Evolutionary conservation across 37 sponge, comb jelly and placozoan genomes (phyloP).

Genomic region (Hormiphora californensis): DNA sequence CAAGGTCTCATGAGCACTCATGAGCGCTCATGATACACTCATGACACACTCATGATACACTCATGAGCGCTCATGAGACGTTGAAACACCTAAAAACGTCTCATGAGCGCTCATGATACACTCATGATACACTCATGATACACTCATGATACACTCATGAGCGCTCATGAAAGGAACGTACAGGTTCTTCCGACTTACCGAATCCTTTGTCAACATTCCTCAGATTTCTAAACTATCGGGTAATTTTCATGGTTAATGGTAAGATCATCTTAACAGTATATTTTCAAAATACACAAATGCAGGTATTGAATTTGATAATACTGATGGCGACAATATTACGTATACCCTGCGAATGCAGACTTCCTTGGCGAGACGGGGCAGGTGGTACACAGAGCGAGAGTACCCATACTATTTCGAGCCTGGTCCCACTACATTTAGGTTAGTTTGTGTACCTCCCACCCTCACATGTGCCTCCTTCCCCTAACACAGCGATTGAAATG

Average conservation of each 20-base stretch:
- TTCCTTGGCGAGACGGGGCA: not conserved
- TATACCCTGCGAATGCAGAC: constrained; percentile 41
- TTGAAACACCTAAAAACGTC: no score
- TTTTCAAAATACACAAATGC: not conserved
- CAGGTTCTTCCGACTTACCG: no score
- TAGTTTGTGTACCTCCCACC: no score
- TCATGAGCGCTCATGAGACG: no score
- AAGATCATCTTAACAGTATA: not conserved
- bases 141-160: not conserved
- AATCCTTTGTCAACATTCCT: no score
- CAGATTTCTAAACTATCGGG: no score
- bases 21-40: no score
- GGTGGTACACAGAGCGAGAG: not conserved
- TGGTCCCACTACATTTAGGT: not conserved
- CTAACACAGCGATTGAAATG: not conserved
- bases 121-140: no score
- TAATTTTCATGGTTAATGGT: no score
- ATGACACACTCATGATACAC: no score
- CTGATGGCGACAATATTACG: not conserved
- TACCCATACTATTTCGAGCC: constrained; percentile 19
- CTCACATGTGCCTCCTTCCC: not conserved
- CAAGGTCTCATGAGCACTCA: no score
- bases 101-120: no score
- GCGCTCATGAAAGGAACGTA: not conserved
- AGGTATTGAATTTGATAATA: not conserved